Evolutionary conservation across 2,113 vertebrate genomes (phyloP), one percentile per base, ranked within the genome.

Genomic region (Haemorhous mexicanus): DNA sequence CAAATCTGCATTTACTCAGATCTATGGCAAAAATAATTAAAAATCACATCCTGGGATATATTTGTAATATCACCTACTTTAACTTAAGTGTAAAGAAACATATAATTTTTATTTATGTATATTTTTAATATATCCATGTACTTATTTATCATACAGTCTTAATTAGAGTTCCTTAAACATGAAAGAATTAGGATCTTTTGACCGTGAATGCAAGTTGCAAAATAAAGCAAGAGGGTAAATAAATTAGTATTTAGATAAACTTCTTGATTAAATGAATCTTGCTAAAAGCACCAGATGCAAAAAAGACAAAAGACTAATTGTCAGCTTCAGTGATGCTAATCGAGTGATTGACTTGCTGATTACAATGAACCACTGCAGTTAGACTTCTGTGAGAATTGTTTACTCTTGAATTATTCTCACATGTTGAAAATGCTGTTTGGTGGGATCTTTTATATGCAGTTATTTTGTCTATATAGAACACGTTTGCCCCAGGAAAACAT

Each of bases 221-320:
- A 84, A 87, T 75, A 58, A 79, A 83, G 26, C 21, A 46, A 53
- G 50, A 69, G 13, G 12, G 49, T 89, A 94, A 89, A 93, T 90
- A 95, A 94, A 93, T 89, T 47, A 87, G 17, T 77, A 69, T 83
- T 79, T 89, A 19, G 41, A 62, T 66, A 94, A 87, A 72, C 13
- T 74, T 94, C 21, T 50, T 91, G 35, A 92, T 96, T 85, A 93
- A 94, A 93, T 81, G 19, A 83, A 72, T 87, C 59, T 90, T 86
- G 56, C 35, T 92, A 87, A 70, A 77, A 93, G 18, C 53, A 70
- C 23, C 74, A 94, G 61, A 93, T 87, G 73, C 2, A 21, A 89
- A 94, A 91, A 81, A 49, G 69, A 90, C 64, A 94, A 90, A 96
- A 89, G 89, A 76, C 49, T 90, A 91, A 90, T 89, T 95, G 66